Base-by-base conservation (phyloP, 1,140 invertebrate species). In the Arion vulgaris region DNA sequence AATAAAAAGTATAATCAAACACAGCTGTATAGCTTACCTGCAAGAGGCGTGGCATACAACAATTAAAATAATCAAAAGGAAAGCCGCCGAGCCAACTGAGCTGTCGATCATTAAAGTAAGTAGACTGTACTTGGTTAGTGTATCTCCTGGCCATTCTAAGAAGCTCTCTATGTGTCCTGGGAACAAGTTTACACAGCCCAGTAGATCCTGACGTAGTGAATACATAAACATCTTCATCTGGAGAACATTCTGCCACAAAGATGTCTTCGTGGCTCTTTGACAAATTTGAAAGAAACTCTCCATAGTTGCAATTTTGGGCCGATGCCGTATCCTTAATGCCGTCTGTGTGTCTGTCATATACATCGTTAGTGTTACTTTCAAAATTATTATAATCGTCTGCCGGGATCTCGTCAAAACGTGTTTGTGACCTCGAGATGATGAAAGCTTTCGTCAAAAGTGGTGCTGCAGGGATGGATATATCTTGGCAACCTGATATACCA, bases 81-180 rank as follows among this genome's bases (percentile, higher is more conserved):
- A 73, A 73, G 2, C 71, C 71, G 36, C 71, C 71, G 11, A 45
- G 36, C 71, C 71, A 73, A 38, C 71, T 45, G 36, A 73, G 23
- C 26, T 39, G 71, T 38, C 41, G 36, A 45, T 73, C 71, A 38
- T 73, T 73, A 28, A 73, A 73, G n/a, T 39, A 73, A 2, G 26
- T 73, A 7, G 41, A 11, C 19, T 71, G 5, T 19, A 19, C 1
- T 1, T 1, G 1, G 23, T 23, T 41, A 19, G 13, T 73, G 28
- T 73, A 73, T 41, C 71, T n/a, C 32, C 71, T 73, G 32, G 38
- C 34, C 38, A 41, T 39, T 23, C 41, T 7, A 9, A 73, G 71
- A 19, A 73, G 38, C 26, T 73, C 38, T 7, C 26, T 17, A 19
- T 73, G 71, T 13, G 71, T 73, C 19, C 38, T 45, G 36, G 71